These are phyloP conservation scores for Sandelia bainsii DNA, from an alignment of 2,797 vertebrate genomes.

Conservation along the genomic window DNA sequence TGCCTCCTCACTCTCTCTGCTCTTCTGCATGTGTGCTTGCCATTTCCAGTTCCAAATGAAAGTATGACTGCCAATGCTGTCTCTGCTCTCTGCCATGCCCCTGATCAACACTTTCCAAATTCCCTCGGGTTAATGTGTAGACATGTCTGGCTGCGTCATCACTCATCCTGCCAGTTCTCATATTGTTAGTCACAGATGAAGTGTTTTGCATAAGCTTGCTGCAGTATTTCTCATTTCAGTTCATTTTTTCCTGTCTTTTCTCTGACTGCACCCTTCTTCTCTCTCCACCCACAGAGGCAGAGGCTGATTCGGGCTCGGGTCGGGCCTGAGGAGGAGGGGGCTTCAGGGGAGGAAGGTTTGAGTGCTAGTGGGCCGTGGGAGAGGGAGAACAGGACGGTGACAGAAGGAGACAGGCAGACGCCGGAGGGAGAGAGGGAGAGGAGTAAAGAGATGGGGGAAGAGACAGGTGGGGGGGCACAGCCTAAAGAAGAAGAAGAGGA, in stretches of 20 bases:
- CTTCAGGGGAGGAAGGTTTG: constrained; percentile 62
- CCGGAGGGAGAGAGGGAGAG: constrained; percentile 67
- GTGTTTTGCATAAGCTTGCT: constrained; percentile 8
- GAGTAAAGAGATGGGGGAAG: constrained; percentile 46
- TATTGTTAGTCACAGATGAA: constrained; percentile 9
- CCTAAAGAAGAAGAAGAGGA: constrained; percentile 80
- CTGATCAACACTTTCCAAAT: constrained; percentile 40
- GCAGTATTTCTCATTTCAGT: constrained; percentile 21
- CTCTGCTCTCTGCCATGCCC: constrained; percentile 29
- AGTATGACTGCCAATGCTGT: constrained; percentile 30
- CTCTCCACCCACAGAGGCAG: constrained; percentile 78
- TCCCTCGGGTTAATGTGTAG: constrained; percentile 37
- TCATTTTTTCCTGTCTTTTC: background rate
- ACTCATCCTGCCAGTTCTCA: constrained; percentile 22
- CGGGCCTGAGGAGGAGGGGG: constrained; percentile 70
- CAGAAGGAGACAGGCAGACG: constrained; percentile 70
- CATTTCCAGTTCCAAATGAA: constrained; percentile 46
- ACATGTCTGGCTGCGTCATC: constrained; percentile 41
- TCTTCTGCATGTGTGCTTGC: constrained; percentile 57
- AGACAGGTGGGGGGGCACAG: constrained; percentile 42
- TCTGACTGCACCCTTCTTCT: background rate
- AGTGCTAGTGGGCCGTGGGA: constrained; percentile 62
- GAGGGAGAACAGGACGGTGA: constrained; percentile 74
- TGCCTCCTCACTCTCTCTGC: constrained; percentile 23
- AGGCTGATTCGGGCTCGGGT: constrained; percentile 79